Conservation (phyloP, 2,797 vertebrate genomes). For the Euphonia xanthogaster region DNA sequence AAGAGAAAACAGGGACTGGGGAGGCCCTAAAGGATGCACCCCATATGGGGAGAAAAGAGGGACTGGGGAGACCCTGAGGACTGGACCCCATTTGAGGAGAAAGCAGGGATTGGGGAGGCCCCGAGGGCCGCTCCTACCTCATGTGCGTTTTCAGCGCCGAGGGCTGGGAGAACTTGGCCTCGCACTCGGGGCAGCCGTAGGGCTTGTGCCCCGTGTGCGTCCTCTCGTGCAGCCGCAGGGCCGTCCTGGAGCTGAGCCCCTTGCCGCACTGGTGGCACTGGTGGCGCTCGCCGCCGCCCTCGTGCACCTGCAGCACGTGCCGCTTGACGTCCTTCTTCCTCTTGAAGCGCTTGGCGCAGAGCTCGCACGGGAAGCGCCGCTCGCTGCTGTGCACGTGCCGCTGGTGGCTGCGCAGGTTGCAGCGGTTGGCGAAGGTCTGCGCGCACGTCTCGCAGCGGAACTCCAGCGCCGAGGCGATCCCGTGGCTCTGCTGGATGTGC, state of each 20-base stretch:
- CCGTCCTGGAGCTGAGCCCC: conserved; percentile 91
- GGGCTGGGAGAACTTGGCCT: conserved; percentile 92
- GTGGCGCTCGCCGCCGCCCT: conserved; percentile 85
- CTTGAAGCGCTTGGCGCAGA: conserved; percentile 94
- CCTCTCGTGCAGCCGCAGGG: conserved; percentile 89
- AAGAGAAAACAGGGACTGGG: not conserved
- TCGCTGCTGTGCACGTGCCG: conserved; percentile 94
- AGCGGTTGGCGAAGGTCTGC: conserved; percentile 94
- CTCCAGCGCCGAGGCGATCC: conserved; percentile 81
- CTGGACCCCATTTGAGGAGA: accelerated
- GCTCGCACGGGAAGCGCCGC: conserved; percentile 87
- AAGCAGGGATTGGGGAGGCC: no score
- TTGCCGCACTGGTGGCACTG: conserved; percentile 90
- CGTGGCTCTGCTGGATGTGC: conserved; percentile 87
- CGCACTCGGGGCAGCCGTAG: conserved; percentile 86
- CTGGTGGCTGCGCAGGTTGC: conserved; percentile 95
- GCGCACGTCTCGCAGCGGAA: conserved; percentile 89
- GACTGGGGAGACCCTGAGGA: not conserved
- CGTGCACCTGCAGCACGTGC: conserved; percentile 92
- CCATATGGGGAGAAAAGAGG: accelerated
- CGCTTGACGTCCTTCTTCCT: conserved; percentile 93
- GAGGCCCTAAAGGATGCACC: accelerated
- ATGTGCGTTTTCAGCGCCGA: conserved; percentile 95
- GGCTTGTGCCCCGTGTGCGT: conserved; percentile 93
- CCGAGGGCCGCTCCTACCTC: conserved; percentile 78